Evolutionary conservation across 2,888 invertebrate species (phyloP).

Genomic region (Cosmia trapezina): DNA sequence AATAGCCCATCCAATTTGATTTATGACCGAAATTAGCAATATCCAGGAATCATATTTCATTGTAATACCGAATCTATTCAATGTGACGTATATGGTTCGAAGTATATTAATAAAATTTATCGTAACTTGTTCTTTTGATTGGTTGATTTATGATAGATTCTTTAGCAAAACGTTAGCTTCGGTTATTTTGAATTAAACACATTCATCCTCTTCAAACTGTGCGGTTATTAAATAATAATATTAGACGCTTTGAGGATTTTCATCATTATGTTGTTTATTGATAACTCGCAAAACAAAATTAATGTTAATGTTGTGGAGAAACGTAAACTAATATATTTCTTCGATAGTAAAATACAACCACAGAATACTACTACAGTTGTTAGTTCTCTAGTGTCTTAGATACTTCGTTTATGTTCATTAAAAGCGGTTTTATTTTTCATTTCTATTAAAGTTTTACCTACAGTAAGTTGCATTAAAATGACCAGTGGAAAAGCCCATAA

Average conservation of each 20-base stretch:
- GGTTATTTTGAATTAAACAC: slow-evolving; percentile 4
- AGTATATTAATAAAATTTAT: slow-evolving; percentile 37
- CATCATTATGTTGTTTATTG: slow-evolving; percentile 22
- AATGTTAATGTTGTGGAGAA: neutral
- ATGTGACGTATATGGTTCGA: slow-evolving; percentile 34
- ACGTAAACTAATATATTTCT: neutral
- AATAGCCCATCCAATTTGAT: slow-evolving; percentile 48
- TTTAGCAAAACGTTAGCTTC: slow-evolving; percentile 13
- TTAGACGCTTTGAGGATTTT: slow-evolving; percentile 13
- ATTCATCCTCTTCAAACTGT: slow-evolving; percentile 1
- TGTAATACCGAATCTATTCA: slow-evolving; percentile 33
- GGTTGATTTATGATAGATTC: slow-evolving; percentile 43
- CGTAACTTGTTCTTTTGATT: slow-evolving; percentile 36
- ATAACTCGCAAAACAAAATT: neutral
- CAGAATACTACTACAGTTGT: no score
- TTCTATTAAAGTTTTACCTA: no score
- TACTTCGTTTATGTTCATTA: no score
- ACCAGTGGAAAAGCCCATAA: no score
- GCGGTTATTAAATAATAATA: slow-evolving; percentile 18
- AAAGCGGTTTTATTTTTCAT: no score
- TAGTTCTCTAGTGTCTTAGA: no score
- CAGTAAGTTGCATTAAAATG: no score
- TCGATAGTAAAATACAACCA: no score
- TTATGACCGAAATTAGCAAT: slow-evolving; percentile 43
- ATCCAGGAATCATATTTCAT: slow-evolving; percentile 54